Conservation (phyloP, 1,140 invertebrate genomes). For the Magallana angulata region DNA sequence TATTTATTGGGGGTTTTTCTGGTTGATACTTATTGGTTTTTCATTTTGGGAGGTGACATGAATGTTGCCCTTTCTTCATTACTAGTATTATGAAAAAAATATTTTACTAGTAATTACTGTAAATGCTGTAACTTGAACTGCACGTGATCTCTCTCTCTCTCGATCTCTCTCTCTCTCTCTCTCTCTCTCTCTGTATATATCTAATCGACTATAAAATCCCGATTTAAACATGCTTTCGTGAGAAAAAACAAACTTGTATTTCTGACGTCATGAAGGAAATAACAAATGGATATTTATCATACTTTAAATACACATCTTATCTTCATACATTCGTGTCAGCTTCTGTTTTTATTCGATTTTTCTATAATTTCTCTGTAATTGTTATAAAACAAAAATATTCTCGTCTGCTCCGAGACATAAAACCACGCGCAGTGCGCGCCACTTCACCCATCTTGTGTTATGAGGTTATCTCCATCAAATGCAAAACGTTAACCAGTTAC, state of each 20-base stretch:
- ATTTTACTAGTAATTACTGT: too few relatives aligned
- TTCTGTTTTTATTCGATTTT: constrained; percentile 38
- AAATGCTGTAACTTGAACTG: neutral
- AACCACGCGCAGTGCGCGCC: constrained; percentile 23
- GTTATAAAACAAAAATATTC: constrained; percentile 26
- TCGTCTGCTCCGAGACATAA: constrained; percentile 18
- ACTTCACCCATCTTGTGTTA: neutral
- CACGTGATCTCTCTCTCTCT: too few relatives aligned
- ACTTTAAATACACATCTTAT: constrained; percentile 34
- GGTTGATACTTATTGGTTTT: too few relatives aligned
- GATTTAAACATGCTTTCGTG: neutral
- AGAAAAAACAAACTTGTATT: constrained; percentile 18
- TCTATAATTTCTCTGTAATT: constrained; percentile 31
- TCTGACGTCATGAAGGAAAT: constrained; percentile 19
- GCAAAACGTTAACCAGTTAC: constrained; percentile 18
- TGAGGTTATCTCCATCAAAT: constrained; percentile 28
- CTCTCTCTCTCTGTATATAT: too few relatives aligned
- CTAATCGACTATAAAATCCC: too few relatives aligned
- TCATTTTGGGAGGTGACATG: too few relatives aligned
- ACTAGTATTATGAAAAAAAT: neutral
- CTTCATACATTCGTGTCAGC: constrained; percentile 20
- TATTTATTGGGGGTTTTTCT: too few relatives aligned
- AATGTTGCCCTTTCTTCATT: neutral
- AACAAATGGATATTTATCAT: constrained; percentile 37
- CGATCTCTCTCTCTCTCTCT: too few relatives aligned